Evolutionary conservation across 2,113 vertebrate genomes (phyloP).

Genomic region (Athene cunicularia): DNA sequence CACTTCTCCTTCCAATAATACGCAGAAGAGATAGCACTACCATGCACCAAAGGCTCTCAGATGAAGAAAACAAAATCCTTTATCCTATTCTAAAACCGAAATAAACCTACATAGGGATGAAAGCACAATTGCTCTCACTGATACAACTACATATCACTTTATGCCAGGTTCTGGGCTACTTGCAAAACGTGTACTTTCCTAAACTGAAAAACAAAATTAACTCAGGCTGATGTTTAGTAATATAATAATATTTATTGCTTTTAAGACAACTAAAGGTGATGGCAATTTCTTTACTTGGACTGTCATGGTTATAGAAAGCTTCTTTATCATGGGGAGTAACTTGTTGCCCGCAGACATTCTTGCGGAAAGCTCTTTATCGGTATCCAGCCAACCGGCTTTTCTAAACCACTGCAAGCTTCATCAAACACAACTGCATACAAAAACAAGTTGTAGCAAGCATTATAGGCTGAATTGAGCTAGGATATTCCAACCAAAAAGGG

Average conservation of each 20-base stretch:
- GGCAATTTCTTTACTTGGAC: constrained; percentile 70
- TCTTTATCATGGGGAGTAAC: constrained; percentile 34
- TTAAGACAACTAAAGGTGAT: constrained; percentile 73
- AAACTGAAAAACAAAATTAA: not conserved
- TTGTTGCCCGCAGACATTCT: constrained; percentile 71
- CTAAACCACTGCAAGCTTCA: constrained; percentile 78
- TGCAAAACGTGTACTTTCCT: not conserved
- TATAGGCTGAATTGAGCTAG: constrained; percentile 42
- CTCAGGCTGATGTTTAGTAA: not conserved
- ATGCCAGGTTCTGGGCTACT: not conserved
- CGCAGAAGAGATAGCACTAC: constrained; percentile 60
- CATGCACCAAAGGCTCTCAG: constrained; percentile 26
- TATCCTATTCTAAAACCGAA: not conserved
- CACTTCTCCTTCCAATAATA: constrained; percentile 69
- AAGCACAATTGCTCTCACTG: not conserved
- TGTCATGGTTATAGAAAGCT: not conserved
- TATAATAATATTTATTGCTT: constrained; percentile 23
- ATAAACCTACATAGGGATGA: not conserved
- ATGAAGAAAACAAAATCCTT: constrained; percentile 44
- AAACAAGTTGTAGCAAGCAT: constrained; percentile 76
- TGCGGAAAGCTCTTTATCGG: constrained; percentile 73
- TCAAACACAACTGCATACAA: constrained; percentile 79
- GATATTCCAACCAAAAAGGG: constrained; percentile 66
- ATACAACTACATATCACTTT: not conserved
- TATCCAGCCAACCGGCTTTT: constrained; percentile 63